Evolutionary conservation across 2,888 invertebrate genomes (phyloP).

Genomic region (Tetragonula carbonaria): DNA sequence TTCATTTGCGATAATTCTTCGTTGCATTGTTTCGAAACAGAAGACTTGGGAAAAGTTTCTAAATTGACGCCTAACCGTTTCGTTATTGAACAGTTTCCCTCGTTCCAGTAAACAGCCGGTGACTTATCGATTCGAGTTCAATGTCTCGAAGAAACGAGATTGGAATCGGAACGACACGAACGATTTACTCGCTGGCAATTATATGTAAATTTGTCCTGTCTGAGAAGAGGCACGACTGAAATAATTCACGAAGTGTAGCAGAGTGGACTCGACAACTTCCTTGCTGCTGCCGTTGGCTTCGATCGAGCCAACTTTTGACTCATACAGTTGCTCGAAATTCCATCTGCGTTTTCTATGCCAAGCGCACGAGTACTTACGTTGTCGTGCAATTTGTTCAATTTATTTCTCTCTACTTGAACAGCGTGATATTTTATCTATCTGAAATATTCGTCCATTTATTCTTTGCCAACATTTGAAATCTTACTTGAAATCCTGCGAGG

Average conservation of each 20-base stretch:
- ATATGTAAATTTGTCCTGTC: conserved; percentile 19
- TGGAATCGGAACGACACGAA: conserved; percentile 11
- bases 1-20: too few species aligned
- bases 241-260: conserved; percentile 34
- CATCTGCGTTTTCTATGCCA: conserved; percentile 58
- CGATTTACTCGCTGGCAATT: conserved; percentile 25
- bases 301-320: conserved; percentile 31
- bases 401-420: not conserved
- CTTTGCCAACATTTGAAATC: too few species aligned
- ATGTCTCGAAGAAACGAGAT: conserved; percentile 11
- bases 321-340: conserved; percentile 46
- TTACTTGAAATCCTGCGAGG: too few species aligned
- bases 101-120: not conserved
- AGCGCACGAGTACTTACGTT: conserved; percentile 44
- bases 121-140: conserved; percentile 26
- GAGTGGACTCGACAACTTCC: conserved; percentile 33
- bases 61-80: not conserved
- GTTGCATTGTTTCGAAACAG: too few species aligned
- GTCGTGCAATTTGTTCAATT: conserved; percentile 13
- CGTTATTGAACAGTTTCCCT: not conserved
- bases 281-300: not conserved
- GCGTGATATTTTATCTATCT: too few species aligned
- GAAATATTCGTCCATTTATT: too few species aligned
- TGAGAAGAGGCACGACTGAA: conserved; percentile 3
- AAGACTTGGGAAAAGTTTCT: too few species aligned